phyloP scores from a whole-genome alignment of 2,797 vertebrate genomes.

The Limosa lapponica region DNA sequence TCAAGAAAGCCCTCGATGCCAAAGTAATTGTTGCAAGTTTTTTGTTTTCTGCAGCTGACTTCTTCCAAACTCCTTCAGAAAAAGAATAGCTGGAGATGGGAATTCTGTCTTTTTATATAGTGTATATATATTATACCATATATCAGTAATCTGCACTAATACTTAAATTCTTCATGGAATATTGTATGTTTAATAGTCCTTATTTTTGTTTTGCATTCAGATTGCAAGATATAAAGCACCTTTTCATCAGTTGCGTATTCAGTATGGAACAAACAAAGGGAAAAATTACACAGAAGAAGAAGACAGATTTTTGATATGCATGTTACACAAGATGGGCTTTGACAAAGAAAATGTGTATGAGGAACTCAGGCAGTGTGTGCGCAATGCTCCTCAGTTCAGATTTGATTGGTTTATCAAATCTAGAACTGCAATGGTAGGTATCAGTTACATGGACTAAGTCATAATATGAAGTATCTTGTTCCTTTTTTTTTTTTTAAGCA shows the following conservation, averaged over 20 bases:
- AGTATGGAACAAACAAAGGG: slow-evolving; percentile 90
- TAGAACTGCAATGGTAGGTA: slow-evolving; percentile 88
- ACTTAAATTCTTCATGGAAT: not conserved
- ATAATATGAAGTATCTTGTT: rapidly evolving
- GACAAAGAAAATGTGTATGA: slow-evolving; percentile 90
- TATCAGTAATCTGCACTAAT: not conserved
- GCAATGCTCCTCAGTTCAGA: slow-evolving; percentile 88
- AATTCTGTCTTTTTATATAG: not conserved
- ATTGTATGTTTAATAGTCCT: not conserved
- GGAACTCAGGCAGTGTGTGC: slow-evolving; percentile 88
- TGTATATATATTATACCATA: not conserved
- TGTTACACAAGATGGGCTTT: slow-evolving; percentile 91
- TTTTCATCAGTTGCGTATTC: slow-evolving; percentile 88
- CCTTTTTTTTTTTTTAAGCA: not conserved
- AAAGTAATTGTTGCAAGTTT: slow-evolving; percentile 78
- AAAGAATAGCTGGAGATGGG: not conserved
- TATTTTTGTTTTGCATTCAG: slow-evolving; percentile 67
- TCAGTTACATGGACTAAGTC: not conserved
- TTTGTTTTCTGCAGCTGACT: not conserved
- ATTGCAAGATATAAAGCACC: slow-evolving; percentile 90
- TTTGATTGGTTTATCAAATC: slow-evolving; percentile 94
- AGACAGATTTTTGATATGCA: slow-evolving; percentile 88
- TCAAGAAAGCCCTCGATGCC: slow-evolving; percentile 89
- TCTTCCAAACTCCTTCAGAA: not conserved
- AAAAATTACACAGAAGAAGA: slow-evolving; percentile 91